Conservation (phyloP, 2,797 vertebrate genomes). For the Pelobates cultripes region DNA sequence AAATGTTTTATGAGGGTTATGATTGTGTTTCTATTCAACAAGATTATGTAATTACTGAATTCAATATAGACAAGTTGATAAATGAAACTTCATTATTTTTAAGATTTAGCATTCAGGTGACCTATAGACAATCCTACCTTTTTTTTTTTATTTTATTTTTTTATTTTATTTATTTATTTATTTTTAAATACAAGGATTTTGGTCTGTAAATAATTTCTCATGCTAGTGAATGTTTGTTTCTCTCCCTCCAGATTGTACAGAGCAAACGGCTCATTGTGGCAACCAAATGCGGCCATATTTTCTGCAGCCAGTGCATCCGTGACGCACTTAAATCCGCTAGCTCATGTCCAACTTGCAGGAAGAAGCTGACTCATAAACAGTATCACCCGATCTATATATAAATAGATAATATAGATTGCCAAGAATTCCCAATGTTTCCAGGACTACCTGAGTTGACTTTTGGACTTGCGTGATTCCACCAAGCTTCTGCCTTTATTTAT, state of each 20-base stretch:
- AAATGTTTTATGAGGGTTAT: no score
- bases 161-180: no score
- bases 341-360: constrained; percentile 92
- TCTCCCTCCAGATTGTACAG: constrained; percentile 81
- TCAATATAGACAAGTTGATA: no score
- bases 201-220: not conserved
- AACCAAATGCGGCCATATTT: constrained; percentile 93
- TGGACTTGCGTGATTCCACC: not conserved
- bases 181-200: no score
- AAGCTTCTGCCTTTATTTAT: not conserved
- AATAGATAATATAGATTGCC: constrained; percentile 58
- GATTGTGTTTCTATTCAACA: no score
- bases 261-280: constrained; percentile 90
- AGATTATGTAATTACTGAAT: no score
- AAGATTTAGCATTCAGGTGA: no score
- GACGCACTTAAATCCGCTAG: constrained; percentile 84
- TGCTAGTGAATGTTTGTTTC: not conserved
- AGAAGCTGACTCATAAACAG: constrained; percentile 87
- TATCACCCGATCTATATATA: constrained; percentile 95
- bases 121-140: no score
- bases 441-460: not conserved
- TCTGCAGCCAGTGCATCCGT: constrained; percentile 94
- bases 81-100: no score
- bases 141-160: no score
- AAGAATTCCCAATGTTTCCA: not conserved